Conservation (phyloP, 2,797 vertebrate species). For the Neopelma chrysocephalum region DNA sequence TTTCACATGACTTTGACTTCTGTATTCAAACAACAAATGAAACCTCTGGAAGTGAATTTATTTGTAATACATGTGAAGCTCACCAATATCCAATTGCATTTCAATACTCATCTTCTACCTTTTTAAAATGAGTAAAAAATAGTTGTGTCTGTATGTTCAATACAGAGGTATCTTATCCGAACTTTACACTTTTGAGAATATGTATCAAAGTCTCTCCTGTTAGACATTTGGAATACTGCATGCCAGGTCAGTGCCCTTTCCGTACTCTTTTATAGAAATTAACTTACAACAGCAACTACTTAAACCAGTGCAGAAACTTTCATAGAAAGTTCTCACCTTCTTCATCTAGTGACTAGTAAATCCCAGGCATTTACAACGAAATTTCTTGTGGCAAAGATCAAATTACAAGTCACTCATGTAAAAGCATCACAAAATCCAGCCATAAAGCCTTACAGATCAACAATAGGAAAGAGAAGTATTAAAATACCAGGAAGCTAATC, state of each 20-base stretch:
- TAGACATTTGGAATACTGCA: background rate
- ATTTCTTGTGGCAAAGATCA: background rate
- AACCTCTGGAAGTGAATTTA: background rate
- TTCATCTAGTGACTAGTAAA: background rate
- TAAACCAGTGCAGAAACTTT: background rate
- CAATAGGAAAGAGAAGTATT: background rate
- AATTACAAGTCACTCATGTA: background rate
- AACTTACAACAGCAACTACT: background rate
- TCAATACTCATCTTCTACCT: background rate
- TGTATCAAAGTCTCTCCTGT: background rate
- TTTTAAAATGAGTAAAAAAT: background rate
- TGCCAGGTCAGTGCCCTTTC: background rate
- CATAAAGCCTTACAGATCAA: background rate
- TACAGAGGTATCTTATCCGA: accelerated
- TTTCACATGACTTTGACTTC: background rate
- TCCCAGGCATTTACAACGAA: background rate
- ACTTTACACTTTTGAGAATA: background rate
- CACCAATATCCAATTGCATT: background rate
- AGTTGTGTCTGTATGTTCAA: background rate
- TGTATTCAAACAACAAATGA: background rate
- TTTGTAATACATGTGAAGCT: background rate
- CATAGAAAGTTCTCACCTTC: background rate
- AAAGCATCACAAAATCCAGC: background rate
- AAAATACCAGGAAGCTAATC: background rate
- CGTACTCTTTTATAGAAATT: background rate